Percentiles rank a stretch among this genome's conserved stretches.
Conservation (phyloP, 1,140 invertebrate species). For the Phenacoccus solenopsis region DNA sequence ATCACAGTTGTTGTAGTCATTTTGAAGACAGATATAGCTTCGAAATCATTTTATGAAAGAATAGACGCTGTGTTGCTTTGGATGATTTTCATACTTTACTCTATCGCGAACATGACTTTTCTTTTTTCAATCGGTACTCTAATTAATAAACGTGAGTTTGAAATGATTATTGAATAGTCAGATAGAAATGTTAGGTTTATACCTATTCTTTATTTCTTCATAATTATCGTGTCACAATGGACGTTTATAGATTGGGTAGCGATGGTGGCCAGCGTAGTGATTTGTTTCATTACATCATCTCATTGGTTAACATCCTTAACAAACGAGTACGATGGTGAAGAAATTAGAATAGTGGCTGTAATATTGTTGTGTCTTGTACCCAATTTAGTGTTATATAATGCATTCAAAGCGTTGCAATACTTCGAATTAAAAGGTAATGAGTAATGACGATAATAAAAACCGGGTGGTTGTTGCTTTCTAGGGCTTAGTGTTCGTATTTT, state of each 20-base stretch:
- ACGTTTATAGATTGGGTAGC: background rate
- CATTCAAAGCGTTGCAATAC: background rate
- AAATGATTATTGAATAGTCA: background rate
- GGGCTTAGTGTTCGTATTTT: too few relatives aligned
- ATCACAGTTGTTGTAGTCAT: conserved; percentile 29
- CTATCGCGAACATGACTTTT: conserved; percentile 19
- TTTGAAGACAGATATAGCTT: conserved; percentile 28
- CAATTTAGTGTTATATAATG: background rate
- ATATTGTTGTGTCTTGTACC: background rate
- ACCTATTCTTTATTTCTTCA: background rate
- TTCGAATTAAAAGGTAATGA: background rate
- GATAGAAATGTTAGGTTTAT: background rate
- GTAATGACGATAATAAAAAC: too few relatives aligned
- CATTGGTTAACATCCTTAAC: background rate
- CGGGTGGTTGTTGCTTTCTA: background rate
- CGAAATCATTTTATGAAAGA: conserved; percentile 30
- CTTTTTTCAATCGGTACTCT: conserved; percentile 20
- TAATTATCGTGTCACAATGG: background rate
- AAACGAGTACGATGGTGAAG: background rate
- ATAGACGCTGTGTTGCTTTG: conserved; percentile 33
- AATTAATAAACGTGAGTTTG: conserved; percentile 13
- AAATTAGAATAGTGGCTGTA: background rate
- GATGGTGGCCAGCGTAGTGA: background rate
- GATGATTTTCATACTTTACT: conserved; percentile 17
- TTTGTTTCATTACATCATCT: background rate